Conservation (phyloP, 2,113 vertebrate species). For the Probosciger aterrimus region DNA sequence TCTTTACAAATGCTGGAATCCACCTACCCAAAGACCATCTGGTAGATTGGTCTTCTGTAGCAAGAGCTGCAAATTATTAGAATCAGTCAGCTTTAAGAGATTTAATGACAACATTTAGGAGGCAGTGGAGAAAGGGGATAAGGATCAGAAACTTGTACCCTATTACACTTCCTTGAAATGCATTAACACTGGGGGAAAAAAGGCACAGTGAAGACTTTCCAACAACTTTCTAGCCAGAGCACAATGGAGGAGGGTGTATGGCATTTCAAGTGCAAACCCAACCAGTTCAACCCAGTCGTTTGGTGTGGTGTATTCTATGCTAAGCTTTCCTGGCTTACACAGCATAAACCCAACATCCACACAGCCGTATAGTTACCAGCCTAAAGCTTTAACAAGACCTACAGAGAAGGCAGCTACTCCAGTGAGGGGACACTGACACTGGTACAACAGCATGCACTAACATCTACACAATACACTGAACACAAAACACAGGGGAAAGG, state of each 20-base stretch:
- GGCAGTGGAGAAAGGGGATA: background rate
- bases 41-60: background rate
- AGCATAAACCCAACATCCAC: background rate
- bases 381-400: background rate
- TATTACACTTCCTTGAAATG: background rate
- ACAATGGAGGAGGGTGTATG: fast-evolving
- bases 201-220: background rate
- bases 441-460: background rate
- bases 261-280: background rate
- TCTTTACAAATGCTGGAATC: background rate
- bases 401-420: background rate
- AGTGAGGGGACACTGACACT: background rate
- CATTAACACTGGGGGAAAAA: background rate
- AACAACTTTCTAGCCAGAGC: background rate
- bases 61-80: background rate
- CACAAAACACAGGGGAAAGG: background rate
- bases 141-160: background rate
- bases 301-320: background rate
- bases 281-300: background rate
- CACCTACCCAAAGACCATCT: background rate
- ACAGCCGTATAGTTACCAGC: background rate
- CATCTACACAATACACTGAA: background rate
- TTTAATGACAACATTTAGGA: background rate
- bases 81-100: background rate
- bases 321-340: background rate